Conservation (phyloP, 2,888 invertebrate species). For the Aleiodes testaceus region DNA sequence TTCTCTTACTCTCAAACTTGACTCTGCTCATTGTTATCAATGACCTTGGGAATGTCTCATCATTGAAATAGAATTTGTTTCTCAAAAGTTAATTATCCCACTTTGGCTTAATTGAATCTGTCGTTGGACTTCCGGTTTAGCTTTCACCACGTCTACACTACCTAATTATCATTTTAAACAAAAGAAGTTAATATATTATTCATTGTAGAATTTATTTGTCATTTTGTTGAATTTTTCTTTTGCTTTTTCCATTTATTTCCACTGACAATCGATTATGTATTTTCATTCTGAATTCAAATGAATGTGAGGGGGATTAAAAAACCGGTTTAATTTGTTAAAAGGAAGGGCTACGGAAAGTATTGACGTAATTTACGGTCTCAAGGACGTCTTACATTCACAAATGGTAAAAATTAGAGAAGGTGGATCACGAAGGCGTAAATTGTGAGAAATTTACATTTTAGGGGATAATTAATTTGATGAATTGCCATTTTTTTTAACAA, state of each 20-base stretch:
- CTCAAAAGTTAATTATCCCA: conserved; percentile 17
- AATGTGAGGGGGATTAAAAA: background rate
- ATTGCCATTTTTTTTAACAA: too few species aligned
- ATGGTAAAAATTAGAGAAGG: background rate
- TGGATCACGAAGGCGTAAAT: too few species aligned
- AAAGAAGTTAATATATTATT: conserved; percentile 28
- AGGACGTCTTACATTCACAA: conserved; percentile 21
- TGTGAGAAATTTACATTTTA: too few species aligned
- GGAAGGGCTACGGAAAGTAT: conserved; percentile 8
- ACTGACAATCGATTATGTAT: too few species aligned
- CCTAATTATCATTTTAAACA: background rate
- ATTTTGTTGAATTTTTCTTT: background rate
- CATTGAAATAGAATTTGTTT: background rate
- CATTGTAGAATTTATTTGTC: background rate
- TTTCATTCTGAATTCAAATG: background rate
- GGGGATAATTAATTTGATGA: too few species aligned
- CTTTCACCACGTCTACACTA: conserved; percentile 18
- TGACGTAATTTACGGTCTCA: conserved; percentile 12
- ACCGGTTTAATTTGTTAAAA: conserved; percentile 17
- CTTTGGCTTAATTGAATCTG: background rate
- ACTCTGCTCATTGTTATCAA: conserved; percentile 16
- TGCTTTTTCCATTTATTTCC: background rate
- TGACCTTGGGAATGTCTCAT: conserved; percentile 24
- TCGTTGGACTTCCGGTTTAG: conserved; percentile 16
- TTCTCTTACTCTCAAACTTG: background rate